Evolutionary conservation across 2,797 vertebrate genomes (phyloP), one percentile per base, ranked within the genome.

Genomic region (Muscicapa comitata): DNA sequence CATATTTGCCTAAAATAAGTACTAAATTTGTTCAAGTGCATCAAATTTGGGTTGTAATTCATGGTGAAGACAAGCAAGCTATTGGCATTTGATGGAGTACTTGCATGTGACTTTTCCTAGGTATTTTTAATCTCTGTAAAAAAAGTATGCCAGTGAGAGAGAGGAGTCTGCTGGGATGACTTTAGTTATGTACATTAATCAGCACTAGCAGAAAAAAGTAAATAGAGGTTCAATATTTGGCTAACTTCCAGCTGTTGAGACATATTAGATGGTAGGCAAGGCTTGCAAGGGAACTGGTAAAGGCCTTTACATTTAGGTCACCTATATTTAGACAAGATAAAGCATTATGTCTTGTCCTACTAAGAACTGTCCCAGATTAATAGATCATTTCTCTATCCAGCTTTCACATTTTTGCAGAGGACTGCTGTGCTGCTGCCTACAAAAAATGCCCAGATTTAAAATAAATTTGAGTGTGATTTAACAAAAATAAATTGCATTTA

Each of bases 281-380:
- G 38, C 25, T 88, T 88, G 31, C 45, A 74, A 68, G 38, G 31
- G 42, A 94, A 67, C 28, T 37, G 26, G 31, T 65, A 77, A 82
- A 95, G 40, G 35, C 19, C 50, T 86, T 86, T 90, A 65, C 61
- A 83, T 94, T 88, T 91, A 94, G 72, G 68, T 90, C 75, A 94
- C 35, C 79, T 94, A 91, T 80, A 72, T 93, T 94, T 96, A 94
- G 85, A 88, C 13, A 94, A 91, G 89, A 92, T 79, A 89, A 96
- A 94, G 61, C 45, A 75, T 54, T 68, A 2, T 74, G 58, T 63
- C 42, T 53, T 65, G 48, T 67, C 21, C 48, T 94, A 43, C 78
- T 85, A 89, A 85, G 81, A 90, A 42, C 11, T 43, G 35, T 72
- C 38, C 42, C 45, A 71, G 38, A 31, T 91, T 91, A 86, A 88